A percentile compares a stretch with the other conserved stretches of the same genome.
These are phyloP conservation scores for Odontamblyopus lacepedii DNA, from an alignment of 2,797 vertebrate genomes.

Conservation along the genomic window DNA sequence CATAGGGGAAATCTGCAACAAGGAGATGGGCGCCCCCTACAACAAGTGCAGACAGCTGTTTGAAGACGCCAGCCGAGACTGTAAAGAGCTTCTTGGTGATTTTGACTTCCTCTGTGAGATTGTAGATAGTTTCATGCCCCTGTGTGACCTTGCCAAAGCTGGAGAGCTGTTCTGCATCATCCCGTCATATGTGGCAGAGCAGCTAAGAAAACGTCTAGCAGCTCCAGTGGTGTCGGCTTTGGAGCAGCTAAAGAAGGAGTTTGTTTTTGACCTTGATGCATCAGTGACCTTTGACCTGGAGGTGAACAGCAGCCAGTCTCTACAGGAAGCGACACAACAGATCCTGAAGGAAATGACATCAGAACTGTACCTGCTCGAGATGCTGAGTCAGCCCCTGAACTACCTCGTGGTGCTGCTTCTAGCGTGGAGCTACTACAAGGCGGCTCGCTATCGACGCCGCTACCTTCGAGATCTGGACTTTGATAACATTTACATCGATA, in stretches of 20 bases:
- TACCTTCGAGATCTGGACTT: constrained; percentile 79
- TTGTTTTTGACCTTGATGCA: constrained; percentile 86
- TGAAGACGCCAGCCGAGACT: constrained; percentile 66
- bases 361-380: constrained; percentile 54
- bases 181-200: constrained; percentile 67
- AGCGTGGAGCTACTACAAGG: constrained; percentile 78
- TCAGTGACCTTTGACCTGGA: constrained; percentile 70
- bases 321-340: constrained; percentile 76
- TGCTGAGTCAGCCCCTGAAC: constrained; percentile 55
- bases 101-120: constrained; percentile 80
- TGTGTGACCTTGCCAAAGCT: constrained; percentile 78
- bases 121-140: constrained; percentile 70
- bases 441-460: constrained; percentile 71
- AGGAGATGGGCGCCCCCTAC: constrained; percentile 78
- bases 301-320: constrained; percentile 76
- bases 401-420: constrained; percentile 74
- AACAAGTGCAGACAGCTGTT: constrained; percentile 79
- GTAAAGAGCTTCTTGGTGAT: constrained; percentile 65
- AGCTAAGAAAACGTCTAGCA: constrained; percentile 60
- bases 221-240: constrained; percentile 64
- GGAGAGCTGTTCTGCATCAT: constrained; percentile 76
- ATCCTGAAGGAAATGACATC: constrained; percentile 75
- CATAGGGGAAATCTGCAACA: constrained; percentile 81
- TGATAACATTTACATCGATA: constrained; percentile 87
- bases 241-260: constrained; percentile 77